Percentiles rank a stretch among this genome's conserved stretches.
phyloP scores from a whole-genome alignment of 2,888 invertebrate species.

The Cloeon dipterum region DNA sequence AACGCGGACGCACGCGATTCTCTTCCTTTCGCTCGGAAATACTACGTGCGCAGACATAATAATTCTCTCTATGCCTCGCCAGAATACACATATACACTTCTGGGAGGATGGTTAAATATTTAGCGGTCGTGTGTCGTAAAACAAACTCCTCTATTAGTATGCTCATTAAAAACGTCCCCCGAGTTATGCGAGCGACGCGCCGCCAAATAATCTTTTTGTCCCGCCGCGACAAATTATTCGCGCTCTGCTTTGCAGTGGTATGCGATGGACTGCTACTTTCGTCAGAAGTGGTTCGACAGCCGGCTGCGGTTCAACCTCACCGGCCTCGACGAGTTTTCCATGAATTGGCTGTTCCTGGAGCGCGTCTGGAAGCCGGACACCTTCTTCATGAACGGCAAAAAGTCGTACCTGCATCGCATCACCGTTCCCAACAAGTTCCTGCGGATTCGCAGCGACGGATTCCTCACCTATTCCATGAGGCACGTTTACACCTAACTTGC shows the following conservation, averaged over 20 bases:
- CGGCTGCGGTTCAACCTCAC: constrained; percentile 20
- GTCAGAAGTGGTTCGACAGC: constrained; percentile 25
- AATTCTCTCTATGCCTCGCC: too few species aligned
- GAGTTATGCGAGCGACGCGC: too few species aligned
- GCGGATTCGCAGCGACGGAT: constrained; percentile 13
- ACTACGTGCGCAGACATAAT: too few species aligned
- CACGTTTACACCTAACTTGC: constrained; percentile 6
- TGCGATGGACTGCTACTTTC: constrained; percentile 21
- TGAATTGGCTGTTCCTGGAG: constrained; percentile 28
- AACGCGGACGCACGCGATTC: too few species aligned
- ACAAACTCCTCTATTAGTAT: too few species aligned
- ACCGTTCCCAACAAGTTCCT: constrained; percentile 26
- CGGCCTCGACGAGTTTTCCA: constrained; percentile 17
- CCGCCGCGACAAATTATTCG: too few species aligned
- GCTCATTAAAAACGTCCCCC: too few species aligned
- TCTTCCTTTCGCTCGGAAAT: too few species aligned
- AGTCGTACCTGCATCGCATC: constrained; percentile 27
- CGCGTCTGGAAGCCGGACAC: constrained; percentile 34
- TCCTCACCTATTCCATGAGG: constrained; percentile 14
- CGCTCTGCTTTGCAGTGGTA: constrained; percentile 13
- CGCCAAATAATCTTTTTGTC: too few species aligned
- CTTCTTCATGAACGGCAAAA: constrained; percentile 26
- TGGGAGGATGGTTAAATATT: too few species aligned
- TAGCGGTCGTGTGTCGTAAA: too few species aligned
- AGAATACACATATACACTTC: too few species aligned